Percentiles rank a stretch among this genome's conserved stretches.
These are phyloP conservation scores for Alaudala cheleensis DNA, from an alignment of 2,113 vertebrate genomes.

Conservation along the genomic window DNA sequence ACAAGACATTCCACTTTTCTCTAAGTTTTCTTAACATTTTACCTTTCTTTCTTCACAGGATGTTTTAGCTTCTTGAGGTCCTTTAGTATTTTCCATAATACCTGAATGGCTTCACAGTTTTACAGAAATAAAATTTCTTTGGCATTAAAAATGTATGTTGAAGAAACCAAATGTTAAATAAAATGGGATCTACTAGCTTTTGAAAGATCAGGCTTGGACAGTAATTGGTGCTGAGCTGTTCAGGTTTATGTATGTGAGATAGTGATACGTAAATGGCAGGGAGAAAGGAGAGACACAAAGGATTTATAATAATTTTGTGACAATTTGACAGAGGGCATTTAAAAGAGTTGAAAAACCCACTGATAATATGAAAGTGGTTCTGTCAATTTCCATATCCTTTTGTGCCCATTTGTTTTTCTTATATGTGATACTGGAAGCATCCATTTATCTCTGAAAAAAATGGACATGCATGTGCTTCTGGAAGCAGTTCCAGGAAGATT, in stretches of 20 bases:
- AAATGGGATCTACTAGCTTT: not conserved
- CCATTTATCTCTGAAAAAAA: not conserved
- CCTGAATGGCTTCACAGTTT: not conserved
- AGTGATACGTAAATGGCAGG: not conserved
- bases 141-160: not conserved
- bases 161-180: not conserved
- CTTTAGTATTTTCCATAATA: not conserved
- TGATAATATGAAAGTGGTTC: not conserved
- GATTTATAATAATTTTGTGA: not conserved
- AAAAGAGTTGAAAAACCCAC: not conserved
- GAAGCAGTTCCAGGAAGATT: not conserved
- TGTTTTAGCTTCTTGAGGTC: not conserved
- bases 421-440: not conserved
- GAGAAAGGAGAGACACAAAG: not conserved
- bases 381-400: not conserved
- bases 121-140: not conserved
- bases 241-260: not conserved
- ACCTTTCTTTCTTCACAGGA: not conserved
- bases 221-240: not conserved
- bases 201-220: not conserved
- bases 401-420: not conserved
- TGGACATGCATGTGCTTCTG: not conserved
- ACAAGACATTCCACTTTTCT: not conserved
- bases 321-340: not conserved
- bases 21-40: not conserved